phyloP scores from a whole-genome alignment of 2,113 vertebrate species.

The Aepyceros melampus region DNA sequence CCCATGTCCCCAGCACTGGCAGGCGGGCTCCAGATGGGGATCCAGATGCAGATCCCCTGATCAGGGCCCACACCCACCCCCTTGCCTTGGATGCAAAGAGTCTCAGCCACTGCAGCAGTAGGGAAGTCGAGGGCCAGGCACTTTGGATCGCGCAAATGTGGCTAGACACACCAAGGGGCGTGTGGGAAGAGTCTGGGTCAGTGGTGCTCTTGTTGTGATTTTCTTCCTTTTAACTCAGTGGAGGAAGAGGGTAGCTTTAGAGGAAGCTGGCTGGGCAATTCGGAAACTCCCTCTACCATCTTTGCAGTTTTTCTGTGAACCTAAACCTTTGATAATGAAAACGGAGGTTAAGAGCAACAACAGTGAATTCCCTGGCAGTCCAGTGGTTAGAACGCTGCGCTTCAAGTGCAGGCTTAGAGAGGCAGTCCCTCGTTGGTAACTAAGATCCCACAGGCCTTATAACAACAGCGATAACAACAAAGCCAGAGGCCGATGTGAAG shows the following conservation, averaged over 20 bases:
- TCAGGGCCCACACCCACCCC: neutral
- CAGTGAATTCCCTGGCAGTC: neutral
- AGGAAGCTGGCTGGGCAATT: neutral
- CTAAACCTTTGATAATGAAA: neutral
- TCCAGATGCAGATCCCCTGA: neutral
- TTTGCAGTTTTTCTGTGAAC: neutral
- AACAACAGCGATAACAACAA: neutral
- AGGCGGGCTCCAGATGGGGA: neutral
- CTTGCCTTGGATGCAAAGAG: neutral
- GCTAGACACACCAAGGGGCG: neutral
- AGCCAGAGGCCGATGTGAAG: neutral
- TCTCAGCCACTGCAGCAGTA: neutral
- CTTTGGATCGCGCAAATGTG: fast-evolving
- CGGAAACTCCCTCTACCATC: neutral
- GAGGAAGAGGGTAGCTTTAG: neutral
- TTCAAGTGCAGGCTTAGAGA: neutral
- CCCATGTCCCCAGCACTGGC: neutral
- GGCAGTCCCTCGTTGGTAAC: neutral
- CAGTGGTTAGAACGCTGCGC: neutral
- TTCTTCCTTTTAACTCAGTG: neutral
- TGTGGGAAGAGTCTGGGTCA: neutral
- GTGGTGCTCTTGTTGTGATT: neutral
- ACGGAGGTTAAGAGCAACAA: neutral
- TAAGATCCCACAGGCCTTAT: neutral
- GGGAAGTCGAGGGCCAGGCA: neutral